These are phyloP conservation scores for Chrosomus eos DNA, from an alignment of 2,797 vertebrate species.

Conservation along the genomic window DNA sequence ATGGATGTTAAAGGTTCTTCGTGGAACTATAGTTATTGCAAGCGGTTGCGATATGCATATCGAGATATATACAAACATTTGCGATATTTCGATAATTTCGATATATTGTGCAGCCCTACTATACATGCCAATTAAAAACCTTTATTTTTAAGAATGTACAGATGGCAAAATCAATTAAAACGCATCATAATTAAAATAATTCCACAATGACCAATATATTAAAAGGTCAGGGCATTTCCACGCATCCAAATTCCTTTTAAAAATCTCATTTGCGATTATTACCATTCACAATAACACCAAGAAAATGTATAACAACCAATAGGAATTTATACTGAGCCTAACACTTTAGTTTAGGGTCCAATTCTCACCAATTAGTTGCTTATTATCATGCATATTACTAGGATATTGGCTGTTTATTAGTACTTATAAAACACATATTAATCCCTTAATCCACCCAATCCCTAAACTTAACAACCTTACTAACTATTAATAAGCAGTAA, in stretches of 20 bases:
- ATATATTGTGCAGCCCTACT: no score
- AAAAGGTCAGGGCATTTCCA: neutral
- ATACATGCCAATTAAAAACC: neutral
- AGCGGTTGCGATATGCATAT: no score
- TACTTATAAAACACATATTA: neutral
- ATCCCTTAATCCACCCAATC: neutral
- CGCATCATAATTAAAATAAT: neutral
- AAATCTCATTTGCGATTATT: neutral
- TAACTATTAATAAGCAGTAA: neutral
- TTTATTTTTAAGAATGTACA: neutral
- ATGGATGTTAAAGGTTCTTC: neutral
- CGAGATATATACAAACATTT: no score
- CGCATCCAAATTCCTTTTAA: neutral
- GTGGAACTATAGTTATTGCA: no score
- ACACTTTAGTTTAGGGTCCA: neutral
- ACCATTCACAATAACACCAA: neutral
- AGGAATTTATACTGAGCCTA: neutral
- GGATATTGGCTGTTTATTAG: neutral
- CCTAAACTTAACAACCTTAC: neutral
- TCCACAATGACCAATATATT: neutral
- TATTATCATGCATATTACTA: neutral
- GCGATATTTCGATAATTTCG: no score
- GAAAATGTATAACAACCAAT: neutral
- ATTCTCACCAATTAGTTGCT: neutral
- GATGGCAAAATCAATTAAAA: neutral